phyloP scores from a whole-genome alignment of 2,113 vertebrate genomes.

The Orycteropus afer region DNA sequence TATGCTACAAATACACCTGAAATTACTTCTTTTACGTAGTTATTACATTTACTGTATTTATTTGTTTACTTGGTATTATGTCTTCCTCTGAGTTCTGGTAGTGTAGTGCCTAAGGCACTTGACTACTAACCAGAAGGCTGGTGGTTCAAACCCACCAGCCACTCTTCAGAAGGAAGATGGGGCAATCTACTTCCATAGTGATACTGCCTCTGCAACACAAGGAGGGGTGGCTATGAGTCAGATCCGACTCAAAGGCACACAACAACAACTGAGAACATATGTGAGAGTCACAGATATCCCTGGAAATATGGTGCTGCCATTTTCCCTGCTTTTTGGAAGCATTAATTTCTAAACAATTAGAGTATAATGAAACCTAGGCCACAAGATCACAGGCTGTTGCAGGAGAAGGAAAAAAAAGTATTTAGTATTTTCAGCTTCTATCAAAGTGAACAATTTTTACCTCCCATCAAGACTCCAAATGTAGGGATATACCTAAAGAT shows the following conservation, averaged over 20 bases:
- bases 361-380: background rate
- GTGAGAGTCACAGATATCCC: background rate
- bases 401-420: background rate
- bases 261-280: background rate
- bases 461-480: background rate
- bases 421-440: background rate
- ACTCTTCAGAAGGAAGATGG: too few relatives aligned
- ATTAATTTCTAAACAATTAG: background rate
- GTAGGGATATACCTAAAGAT: background rate
- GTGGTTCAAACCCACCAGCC: too few relatives aligned
- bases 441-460: background rate
- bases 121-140: too few relatives aligned
- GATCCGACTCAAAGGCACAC: too few relatives aligned
- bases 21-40: background rate
- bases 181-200: too few relatives aligned
- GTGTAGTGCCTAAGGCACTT: too few relatives aligned
- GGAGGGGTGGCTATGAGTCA: too few relatives aligned
- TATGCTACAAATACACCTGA: background rate
- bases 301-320: background rate
- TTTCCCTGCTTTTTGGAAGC: background rate
- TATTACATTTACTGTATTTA: background rate
- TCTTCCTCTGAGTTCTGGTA: too few relatives aligned
- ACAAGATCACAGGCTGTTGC: background rate
- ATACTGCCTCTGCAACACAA: too few relatives aligned
- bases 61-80: background rate